Evolutionary conservation across 2,888 invertebrate genomes (phyloP), one percentile per base, ranked within the genome.

Genomic region (Brenthis ino): DNA sequence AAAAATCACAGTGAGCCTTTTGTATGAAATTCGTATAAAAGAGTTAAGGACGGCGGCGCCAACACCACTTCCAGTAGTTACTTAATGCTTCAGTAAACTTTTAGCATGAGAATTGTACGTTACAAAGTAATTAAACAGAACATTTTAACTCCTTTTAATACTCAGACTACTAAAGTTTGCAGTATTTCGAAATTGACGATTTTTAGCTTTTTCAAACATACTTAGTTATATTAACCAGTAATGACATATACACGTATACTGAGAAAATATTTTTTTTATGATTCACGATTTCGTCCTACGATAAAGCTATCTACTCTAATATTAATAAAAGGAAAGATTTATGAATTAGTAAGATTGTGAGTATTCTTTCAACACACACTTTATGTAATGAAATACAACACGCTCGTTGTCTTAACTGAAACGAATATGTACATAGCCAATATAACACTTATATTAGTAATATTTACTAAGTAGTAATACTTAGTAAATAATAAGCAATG

Each of bases 81-180:
- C 63, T 58, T 65, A 58, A 48, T 56, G 66, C 71, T 72, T 66
- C 53, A 60, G 67, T 68, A 64, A 63, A 65, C 65, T 69, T 71
- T 70, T 47, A 58, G 56, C 57, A 53, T 50, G 55, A 69, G 73
- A 72, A 75, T 71, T 72, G 66, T 72, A 69, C 66, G 69, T 72
- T 74, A 72, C 68, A 73, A 63, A 74, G 74, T 73, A 73, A 73
- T 74, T 74, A 76, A 69, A 71, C 64, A 63, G 64, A 72, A 71
- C 68, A 72, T 73, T 73, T 65, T 63, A 68, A 67, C 75, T 77
- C 63, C 74, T 50, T 50, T 20, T 60, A 33, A 4, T 1, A 28
- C 50, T 50, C 3, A 50, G n/a, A 51, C 54, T 61, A 11, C 47
- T 0, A 47, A 61, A 51, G 43, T 53, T 51, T 33, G 2, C 16